Percentiles rank a stretch among this genome's conserved stretches.
phyloP scores from a whole-genome alignment of 2,113 vertebrate genomes.

The Progne subis region DNA sequence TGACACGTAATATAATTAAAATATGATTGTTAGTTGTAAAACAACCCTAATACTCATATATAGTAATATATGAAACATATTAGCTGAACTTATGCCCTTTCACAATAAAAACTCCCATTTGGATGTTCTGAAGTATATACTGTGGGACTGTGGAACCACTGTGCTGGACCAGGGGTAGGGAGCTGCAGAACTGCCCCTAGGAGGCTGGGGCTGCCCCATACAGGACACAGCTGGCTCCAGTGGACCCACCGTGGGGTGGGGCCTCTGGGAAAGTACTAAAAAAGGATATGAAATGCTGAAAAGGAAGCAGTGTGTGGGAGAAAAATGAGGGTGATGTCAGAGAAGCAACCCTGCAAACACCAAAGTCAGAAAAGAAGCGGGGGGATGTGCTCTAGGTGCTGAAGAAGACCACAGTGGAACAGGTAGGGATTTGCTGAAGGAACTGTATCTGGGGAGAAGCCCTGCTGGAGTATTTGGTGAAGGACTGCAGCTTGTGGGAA shows the following conservation, averaged over 20 bases:
- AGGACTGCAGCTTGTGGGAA: background rate
- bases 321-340: background rate
- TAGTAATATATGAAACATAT: background rate
- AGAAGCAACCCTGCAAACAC: background rate
- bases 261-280: background rate
- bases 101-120: background rate
- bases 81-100: background rate
- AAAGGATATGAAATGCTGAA: background rate
- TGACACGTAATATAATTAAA: background rate
- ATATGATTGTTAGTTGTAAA: background rate
- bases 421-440: background rate
- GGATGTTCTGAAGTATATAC: background rate
- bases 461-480: background rate
- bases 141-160: background rate
- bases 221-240: too few species aligned
- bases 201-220: background rate
- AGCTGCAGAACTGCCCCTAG: background rate
- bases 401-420: background rate
- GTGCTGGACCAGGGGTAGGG: background rate
- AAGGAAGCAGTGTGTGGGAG: background rate
- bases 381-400: background rate
- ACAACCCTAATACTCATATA: background rate
- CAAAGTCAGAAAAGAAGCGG: background rate
- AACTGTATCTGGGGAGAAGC: background rate
- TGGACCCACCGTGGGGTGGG: background rate